Evolutionary conservation across 2,113 vertebrate species (phyloP).

Genomic region (Gobius niger): DNA sequence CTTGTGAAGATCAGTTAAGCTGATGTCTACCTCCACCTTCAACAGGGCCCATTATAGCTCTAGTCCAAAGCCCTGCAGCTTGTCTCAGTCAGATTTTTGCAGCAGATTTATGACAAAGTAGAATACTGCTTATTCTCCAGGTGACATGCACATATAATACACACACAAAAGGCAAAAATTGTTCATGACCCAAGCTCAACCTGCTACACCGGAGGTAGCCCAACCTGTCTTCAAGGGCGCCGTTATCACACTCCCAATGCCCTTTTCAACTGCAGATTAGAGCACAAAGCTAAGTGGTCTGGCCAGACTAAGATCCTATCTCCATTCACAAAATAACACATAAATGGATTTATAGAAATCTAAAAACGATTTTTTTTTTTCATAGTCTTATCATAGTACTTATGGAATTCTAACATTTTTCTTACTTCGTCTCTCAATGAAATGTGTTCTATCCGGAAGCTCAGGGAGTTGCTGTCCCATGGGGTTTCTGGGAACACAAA

Average conservation of each 20-base stretch:
- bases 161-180: conserved; percentile 59
- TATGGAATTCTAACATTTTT: conserved; percentile 52
- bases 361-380: conserved; percentile 60
- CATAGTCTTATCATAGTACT: conserved; percentile 67
- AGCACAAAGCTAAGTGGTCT: conserved; percentile 51
- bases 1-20: conserved; percentile 82
- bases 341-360: conserved; percentile 65
- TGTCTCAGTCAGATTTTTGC: conserved; percentile 77
- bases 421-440: conserved; percentile 34
- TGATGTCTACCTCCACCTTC: conserved; percentile 84
- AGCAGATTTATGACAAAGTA: conserved; percentile 60
- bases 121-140: conserved; percentile 48
- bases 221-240: conserved; percentile 65
- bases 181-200: conserved; percentile 62
- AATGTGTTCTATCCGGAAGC: conserved; percentile 49
- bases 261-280: conserved; percentile 71
- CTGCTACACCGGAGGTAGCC: conserved; percentile 45
- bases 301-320: conserved; percentile 58
- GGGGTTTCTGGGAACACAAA: conserved; percentile 69
- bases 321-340: conserved; percentile 65
- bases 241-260: conserved; percentile 59
- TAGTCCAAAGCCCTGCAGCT: conserved; percentile 65
- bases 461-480: conserved; percentile 52
- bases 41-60: conserved; percentile 75
- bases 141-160: conserved; percentile 24